A percentile compares a stretch with the other conserved stretches of the same genome.
phyloP scores from a whole-genome alignment of 2,888 invertebrate species.

The Sisyra terminalis region DNA sequence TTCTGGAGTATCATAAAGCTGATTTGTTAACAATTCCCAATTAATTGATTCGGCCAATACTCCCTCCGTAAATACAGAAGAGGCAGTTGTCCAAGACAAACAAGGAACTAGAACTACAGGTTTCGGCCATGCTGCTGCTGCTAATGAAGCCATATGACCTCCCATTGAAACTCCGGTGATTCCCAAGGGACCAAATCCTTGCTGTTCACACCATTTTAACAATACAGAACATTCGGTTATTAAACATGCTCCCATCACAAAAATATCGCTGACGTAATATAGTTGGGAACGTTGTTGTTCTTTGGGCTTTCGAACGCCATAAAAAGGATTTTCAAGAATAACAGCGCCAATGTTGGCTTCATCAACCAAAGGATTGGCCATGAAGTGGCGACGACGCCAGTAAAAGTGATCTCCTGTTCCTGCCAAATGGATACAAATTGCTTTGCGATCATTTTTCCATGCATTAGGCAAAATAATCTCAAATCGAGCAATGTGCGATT shows the following conservation, averaged over 20 bases:
- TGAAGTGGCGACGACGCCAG: slow-evolving; percentile 75
- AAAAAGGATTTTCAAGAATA: slow-evolving; percentile 93
- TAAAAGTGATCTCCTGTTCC: slow-evolving; percentile 97
- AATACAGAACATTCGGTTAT: slow-evolving; percentile 85
- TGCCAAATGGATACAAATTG: slow-evolving; percentile 86
- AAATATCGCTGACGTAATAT: slow-evolving; percentile 91
- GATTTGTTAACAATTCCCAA: slow-evolving; percentile 80
- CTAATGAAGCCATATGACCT: slow-evolving; percentile 96
- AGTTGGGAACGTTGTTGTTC: slow-evolving; percentile 79
- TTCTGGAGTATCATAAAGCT: slow-evolving; percentile 65
- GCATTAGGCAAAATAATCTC: slow-evolving; percentile 65
- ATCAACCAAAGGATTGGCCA: slow-evolving; percentile 82
- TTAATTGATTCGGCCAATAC: slow-evolving; percentile 91
- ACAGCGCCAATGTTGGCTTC: slow-evolving; percentile 85
- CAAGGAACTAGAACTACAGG: slow-evolving; percentile 90
- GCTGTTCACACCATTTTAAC: slow-evolving; percentile 83
- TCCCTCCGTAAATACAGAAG: slow-evolving; percentile 89
- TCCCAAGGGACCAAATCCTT: slow-evolving; percentile 85
- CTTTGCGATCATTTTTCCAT: slow-evolving; percentile 57
- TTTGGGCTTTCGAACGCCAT: slow-evolving; percentile 74
- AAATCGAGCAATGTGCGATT: slow-evolving; percentile 70
- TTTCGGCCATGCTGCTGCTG: slow-evolving; percentile 90
- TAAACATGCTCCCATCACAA: slow-evolving; percentile 96
- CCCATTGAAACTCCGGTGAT: slow-evolving; percentile 96
- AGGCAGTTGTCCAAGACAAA: slow-evolving; percentile 94